Evolutionary conservation across 2,113 vertebrate genomes (phyloP), one percentile per base, ranked within the genome.

Genomic region (Macrotus californicus): DNA sequence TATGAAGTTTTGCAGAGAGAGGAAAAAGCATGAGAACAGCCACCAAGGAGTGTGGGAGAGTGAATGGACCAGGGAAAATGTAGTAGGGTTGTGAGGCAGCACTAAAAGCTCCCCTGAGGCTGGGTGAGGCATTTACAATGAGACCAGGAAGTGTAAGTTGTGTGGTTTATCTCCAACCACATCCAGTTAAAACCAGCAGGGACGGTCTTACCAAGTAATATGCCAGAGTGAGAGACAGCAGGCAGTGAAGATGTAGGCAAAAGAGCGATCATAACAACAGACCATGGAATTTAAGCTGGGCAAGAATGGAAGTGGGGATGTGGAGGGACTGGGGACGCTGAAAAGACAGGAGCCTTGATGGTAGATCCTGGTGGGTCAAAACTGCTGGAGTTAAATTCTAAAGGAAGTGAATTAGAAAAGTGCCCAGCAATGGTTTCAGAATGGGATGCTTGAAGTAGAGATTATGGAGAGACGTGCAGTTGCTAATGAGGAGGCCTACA

Each of bases 101-200:
- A 29, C 54, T 36, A 36, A 95, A 81, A 61, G 52, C 7, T n/a
- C 52, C 50, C 9, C 66, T 29, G n/a, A 80, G 83, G 66, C 54
- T 31, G 92, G 41, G 83, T 43, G 12, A 87, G 79, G 41, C 79
- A 83, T 93, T 85, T 91, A 61, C 73, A 93, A 94, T 48, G 54
- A 83, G 52, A 79, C 7, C 70, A 73, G 61, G 72, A 66, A 26
- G 80, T 36, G 9, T 72, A 81, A 92, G 50, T 75, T 46, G 3
- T 46, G 5, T 77, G 59, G 21, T n/a, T 93, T 87, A 52, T 64
- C 85, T 81, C 39, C 24, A 85, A 56, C 59, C 72, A 50, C 19
- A n/a, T 84, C 81, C 31, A 72, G 43, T 77, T 19, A 50, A 50
- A 77, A 52, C 67, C 54, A 83, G 73, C 69, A 52, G 48, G 22